Percentiles rank a stretch among this genome's conserved stretches.
Evolutionary conservation across 2,888 invertebrate genomes (phyloP).

Genomic region (Dryobota labecula): DNA sequence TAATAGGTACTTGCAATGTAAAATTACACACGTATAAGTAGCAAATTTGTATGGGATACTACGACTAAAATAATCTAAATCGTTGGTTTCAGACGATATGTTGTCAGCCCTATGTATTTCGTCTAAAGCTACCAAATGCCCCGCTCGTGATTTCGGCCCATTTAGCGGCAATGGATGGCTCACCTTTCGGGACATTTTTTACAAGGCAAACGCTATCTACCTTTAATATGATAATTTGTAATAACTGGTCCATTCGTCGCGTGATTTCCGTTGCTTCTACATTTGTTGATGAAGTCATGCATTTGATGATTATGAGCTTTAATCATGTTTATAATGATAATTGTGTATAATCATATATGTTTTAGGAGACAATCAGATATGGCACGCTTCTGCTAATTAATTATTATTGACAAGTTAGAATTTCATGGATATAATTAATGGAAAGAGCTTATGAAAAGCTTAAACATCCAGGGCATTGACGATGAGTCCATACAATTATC

Average conservation of each 20-base stretch:
- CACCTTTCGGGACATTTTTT: slow-evolving; percentile 63
- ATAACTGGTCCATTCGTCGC: slow-evolving; percentile 24
- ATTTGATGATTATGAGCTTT: too few relatives aligned
- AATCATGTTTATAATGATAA: neutral
- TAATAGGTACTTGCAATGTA: too few relatives aligned
- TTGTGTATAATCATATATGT: neutral
- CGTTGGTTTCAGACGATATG: neutral
- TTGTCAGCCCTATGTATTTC: slow-evolving; percentile 49
- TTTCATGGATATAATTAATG: neutral
- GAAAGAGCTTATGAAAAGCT: neutral
- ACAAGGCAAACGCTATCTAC: slow-evolving; percentile 56
- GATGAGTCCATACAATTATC: neutral
- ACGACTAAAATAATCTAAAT: neutral
- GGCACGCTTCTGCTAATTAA: neutral
- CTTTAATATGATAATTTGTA: slow-evolving; percentile 41
- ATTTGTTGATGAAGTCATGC: slow-evolving; percentile 1
- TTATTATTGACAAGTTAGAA: neutral
- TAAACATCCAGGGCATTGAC: neutral
- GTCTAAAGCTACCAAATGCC: slow-evolving; percentile 40
- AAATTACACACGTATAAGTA: too few relatives aligned
- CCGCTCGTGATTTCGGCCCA: slow-evolving; percentile 66
- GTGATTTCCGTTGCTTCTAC: slow-evolving; percentile 21
- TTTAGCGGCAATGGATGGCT: slow-evolving; percentile 62
- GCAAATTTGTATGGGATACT: neutral
- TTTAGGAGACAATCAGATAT: neutral